phyloP scores from a whole-genome alignment of 2,113 vertebrate genomes.

The Tinamus guttatus region DNA sequence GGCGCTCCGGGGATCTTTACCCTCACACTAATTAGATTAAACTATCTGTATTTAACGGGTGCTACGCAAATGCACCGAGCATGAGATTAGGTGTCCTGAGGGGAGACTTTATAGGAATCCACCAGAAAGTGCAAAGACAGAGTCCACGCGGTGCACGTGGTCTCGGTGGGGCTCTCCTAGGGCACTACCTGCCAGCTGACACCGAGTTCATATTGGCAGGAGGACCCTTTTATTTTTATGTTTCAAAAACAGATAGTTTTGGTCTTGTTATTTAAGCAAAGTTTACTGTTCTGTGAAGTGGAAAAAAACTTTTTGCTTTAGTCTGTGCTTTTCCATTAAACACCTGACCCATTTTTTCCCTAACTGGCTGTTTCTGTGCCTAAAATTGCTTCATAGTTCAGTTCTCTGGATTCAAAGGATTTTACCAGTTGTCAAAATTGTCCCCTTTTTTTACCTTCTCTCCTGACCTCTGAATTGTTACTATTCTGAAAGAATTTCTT shows the following conservation, averaged over 20 bases:
- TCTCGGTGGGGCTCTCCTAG: neutral
- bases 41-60: neutral
- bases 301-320: slow-evolving; percentile 26
- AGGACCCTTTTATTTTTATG: neutral
- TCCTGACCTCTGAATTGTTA: slow-evolving; percentile 42
- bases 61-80: neutral
- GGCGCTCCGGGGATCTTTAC: neutral
- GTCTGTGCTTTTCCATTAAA: slow-evolving; percentile 57
- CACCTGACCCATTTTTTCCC: slow-evolving; percentile 59
- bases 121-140: neutral
- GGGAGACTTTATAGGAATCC: neutral
- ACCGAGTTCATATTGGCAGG: neutral
- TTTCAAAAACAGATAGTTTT: neutral
- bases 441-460: slow-evolving; percentile 31
- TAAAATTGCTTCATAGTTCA: slow-evolving; percentile 50
- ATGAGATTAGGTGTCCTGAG: too few species aligned
- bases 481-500: slow-evolving; percentile 27
- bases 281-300: slow-evolving; percentile 12
- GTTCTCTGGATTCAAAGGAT: slow-evolving; percentile 43
- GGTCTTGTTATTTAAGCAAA: slow-evolving; percentile 8
- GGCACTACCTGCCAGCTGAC: neutral
- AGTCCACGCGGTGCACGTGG: neutral
- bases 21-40: neutral
- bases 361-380: slow-evolving; percentile 31
- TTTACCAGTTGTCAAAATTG: neutral